phyloP scores from a whole-genome alignment of 2,113 vertebrate species.

The Calidris pugnax region DNA sequence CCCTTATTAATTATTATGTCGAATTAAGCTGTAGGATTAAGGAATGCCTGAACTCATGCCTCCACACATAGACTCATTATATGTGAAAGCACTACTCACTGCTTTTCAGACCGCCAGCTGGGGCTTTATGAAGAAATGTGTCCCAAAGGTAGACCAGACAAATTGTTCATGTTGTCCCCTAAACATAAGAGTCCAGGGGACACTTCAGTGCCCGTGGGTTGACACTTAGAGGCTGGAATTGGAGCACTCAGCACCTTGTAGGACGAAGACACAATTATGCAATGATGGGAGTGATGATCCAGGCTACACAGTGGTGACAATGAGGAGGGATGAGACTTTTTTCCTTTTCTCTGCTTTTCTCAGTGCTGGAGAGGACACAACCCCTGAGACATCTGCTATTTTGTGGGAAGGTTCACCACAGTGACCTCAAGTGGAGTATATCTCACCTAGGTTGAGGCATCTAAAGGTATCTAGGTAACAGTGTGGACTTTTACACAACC shows the following conservation, averaged over 20 bases:
- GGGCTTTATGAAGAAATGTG: neutral
- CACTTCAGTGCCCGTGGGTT: neutral
- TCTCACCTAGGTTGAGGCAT: neutral
- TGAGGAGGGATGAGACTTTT: neutral
- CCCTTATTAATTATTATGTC: neutral
- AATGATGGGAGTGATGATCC: accelerated
- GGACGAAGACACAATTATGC: neutral
- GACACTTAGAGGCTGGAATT: neutral
- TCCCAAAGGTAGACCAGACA: neutral
- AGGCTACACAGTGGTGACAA: neutral
- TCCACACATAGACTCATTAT: neutral
- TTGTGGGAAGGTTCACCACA: neutral
- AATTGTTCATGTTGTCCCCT: neutral
- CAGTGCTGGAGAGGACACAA: neutral
- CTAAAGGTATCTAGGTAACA: neutral
- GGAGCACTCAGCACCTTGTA: neutral
- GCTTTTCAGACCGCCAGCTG: neutral
- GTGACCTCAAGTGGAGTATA: neutral
- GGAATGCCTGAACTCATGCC: neutral
- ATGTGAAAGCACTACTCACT: neutral
- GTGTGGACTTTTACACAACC: neutral
- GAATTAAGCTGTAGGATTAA: neutral
- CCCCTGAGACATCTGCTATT: neutral
- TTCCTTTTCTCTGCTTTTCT: neutral
- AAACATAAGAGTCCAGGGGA: neutral